These are phyloP conservation scores for Ictalurus furcatus DNA, from an alignment of 2,113 vertebrate genomes.

Conservation along the genomic window DNA sequence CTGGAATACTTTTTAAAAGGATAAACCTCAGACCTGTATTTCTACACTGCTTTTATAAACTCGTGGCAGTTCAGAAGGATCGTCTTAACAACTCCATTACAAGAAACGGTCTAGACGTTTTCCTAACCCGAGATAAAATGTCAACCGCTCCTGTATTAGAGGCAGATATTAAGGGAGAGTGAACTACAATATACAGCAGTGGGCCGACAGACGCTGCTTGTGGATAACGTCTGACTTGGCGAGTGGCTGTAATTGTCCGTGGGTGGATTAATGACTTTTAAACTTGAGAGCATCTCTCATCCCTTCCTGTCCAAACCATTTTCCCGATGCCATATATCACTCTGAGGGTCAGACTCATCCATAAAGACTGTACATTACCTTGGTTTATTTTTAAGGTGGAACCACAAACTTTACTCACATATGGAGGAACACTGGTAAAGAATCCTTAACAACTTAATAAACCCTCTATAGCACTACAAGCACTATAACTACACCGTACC, in stretches of 20 bases:
- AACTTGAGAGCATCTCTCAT: constrained; percentile 30
- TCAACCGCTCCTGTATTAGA: background rate
- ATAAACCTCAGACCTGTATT: background rate
- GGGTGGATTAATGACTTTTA: constrained; percentile 36
- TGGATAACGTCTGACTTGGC: background rate
- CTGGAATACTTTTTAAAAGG: background rate
- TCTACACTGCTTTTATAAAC: background rate
- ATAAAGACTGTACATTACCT: constrained; percentile 22
- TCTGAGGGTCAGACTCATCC: background rate
- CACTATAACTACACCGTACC: too few species aligned
- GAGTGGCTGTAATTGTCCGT: constrained; percentile 1
- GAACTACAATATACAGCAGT: background rate
- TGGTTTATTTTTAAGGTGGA: background rate
- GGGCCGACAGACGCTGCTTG: background rate
- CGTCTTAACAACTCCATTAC: background rate
- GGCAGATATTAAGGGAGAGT: background rate
- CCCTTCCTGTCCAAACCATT: constrained; percentile 29
- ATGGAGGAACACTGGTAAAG: background rate
- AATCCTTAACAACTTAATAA: background rate
- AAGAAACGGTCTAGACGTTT: background rate
- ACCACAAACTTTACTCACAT: background rate
- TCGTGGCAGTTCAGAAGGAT: background rate
- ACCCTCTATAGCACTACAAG: too few species aligned
- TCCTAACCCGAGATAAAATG: background rate
- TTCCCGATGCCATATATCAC: constrained; percentile 18